These are phyloP conservation scores for Coenonympha arcania DNA, from an alignment of 2,888 invertebrate genomes.

Conservation along the genomic window DNA sequence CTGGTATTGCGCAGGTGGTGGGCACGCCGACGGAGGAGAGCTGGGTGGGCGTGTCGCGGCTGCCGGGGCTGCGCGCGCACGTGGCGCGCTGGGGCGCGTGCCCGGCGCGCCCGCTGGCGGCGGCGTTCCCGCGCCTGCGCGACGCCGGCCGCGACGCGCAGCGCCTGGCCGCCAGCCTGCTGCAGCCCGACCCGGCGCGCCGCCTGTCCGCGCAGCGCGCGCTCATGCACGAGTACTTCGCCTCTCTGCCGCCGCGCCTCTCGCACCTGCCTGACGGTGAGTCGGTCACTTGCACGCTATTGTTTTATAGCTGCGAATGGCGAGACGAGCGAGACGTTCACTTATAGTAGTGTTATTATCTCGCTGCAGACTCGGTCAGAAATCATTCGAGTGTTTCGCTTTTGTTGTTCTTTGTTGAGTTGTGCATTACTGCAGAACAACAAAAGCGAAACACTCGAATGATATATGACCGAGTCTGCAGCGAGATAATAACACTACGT, in stretches of 20 bases:
- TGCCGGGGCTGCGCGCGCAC: conserved; percentile 89
- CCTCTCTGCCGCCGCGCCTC: conserved; percentile 89
- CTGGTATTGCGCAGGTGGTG: conserved; percentile 77
- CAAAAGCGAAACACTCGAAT: too few relatives aligned
- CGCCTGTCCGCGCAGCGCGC: conserved; percentile 91
- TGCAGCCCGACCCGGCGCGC: conserved; percentile 89
- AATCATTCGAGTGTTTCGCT: too few relatives aligned
- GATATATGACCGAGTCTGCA: too few relatives aligned
- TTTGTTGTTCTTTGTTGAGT: too few relatives aligned
- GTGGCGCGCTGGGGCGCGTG: conserved; percentile 75
- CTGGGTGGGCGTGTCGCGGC: conserved; percentile 92
- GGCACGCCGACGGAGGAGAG: conserved; percentile 96
- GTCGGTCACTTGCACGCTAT: too few relatives aligned
- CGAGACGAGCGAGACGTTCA: too few relatives aligned
- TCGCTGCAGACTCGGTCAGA: too few relatives aligned
- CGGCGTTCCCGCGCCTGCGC: conserved; percentile 91
- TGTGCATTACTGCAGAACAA: too few relatives aligned
- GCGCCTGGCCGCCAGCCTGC: conserved; percentile 86
- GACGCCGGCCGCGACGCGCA: conserved; percentile 91
- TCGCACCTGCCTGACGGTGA: conserved; percentile 94
- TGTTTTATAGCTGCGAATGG: too few relatives aligned
- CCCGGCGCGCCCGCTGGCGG: conserved; percentile 83
- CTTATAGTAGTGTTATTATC: too few relatives aligned
- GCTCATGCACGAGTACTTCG: conserved; percentile 91
- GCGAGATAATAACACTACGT: too few relatives aligned